phyloP scores from a whole-genome alignment of 2,113 vertebrate genomes.

The Urocolius indicus region DNA sequence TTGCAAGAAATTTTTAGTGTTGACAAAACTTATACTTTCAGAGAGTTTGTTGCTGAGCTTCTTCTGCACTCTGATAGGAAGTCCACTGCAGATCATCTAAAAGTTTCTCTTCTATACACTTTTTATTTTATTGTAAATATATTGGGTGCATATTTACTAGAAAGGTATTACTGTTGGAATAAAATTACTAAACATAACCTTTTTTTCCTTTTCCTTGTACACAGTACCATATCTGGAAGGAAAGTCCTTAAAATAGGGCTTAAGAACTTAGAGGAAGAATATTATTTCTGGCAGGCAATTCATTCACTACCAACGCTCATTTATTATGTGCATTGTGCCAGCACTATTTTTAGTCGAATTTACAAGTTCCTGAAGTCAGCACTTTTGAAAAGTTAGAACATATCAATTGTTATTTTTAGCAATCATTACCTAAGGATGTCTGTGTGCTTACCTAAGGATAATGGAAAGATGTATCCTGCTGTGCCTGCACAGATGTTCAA shows the following conservation, averaged over 20 bases:
- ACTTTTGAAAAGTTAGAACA: constrained; percentile 7
- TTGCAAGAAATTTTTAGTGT: background rate
- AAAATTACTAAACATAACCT: background rate
- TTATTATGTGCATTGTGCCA: constrained; percentile 9
- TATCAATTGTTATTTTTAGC: constrained; percentile 36
- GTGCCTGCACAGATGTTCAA: background rate
- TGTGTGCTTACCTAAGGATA: background rate
- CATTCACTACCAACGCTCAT: background rate
- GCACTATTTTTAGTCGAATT: constrained; percentile 21
- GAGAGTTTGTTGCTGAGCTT: background rate
- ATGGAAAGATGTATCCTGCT: background rate
- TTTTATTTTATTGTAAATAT: background rate
- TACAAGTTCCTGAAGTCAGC: constrained; percentile 29
- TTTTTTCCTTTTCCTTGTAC: background rate
- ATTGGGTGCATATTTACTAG: background rate
- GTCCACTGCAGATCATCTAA: background rate
- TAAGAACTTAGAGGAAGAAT: background rate
- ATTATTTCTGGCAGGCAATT: background rate
- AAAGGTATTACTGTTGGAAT: background rate
- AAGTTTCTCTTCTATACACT: background rate
- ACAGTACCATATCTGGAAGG: background rate
- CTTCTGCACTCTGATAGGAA: background rate
- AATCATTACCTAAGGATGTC: background rate
- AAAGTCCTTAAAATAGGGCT: background rate
- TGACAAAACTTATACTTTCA: background rate